These are phyloP conservation scores for Limnephilus rhombicus DNA, from an alignment of 2,888 invertebrate genomes.

Conservation along the genomic window DNA sequence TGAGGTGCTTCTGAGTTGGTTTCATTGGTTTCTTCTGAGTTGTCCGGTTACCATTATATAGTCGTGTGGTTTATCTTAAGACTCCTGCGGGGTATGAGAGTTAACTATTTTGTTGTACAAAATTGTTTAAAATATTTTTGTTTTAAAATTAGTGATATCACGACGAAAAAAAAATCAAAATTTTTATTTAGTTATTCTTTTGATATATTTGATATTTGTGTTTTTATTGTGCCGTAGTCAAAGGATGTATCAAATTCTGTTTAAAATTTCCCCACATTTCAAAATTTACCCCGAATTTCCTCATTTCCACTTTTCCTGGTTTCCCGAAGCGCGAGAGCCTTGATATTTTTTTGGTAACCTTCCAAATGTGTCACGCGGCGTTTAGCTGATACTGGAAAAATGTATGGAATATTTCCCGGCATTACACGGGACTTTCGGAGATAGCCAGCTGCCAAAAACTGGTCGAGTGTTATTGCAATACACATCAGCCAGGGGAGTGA, in stretches of 20 bases:
- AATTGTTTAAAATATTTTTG: no score
- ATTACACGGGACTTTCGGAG: constrained; percentile 51
- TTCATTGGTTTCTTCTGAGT: no score
- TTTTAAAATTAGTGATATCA: no score
- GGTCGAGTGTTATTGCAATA: constrained; percentile 9
- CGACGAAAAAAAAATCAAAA: no score
- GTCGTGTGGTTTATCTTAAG: no score
- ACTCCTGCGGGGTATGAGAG: no score
- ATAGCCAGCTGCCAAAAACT: constrained; percentile 57
- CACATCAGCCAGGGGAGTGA: neutral
- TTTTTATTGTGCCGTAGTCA: no score
- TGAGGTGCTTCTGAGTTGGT: no score
- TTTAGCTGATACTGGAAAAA: constrained; percentile 52
- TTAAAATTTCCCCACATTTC: neutral
- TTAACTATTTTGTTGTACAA: no score
- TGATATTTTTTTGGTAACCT: constrained; percentile 54
- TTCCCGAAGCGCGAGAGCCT: neutral
- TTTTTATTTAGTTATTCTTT: no score
- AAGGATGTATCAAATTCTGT: neutral
- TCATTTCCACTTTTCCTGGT: neutral
- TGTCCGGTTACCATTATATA: no score
- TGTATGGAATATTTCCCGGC: constrained; percentile 41
- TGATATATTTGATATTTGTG: no score
- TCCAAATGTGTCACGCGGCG: constrained; percentile 57
- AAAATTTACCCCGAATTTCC: neutral